These are phyloP conservation scores for Ceuthmochares aereus DNA, from an alignment of 2,113 vertebrate species.

Conservation along the genomic window DNA sequence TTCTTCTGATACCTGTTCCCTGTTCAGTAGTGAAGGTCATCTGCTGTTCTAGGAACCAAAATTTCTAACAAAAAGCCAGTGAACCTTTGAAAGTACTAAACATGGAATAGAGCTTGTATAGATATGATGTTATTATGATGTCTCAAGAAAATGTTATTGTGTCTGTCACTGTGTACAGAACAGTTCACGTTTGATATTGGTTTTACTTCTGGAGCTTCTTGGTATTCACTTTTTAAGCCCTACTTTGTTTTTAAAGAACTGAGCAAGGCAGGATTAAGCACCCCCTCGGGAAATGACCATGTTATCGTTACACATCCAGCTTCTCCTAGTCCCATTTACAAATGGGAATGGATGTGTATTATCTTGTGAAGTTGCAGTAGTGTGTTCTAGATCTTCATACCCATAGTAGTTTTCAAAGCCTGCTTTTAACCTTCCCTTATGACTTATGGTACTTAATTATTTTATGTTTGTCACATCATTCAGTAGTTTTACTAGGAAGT, in stretches of 20 bases:
- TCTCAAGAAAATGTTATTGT: background rate
- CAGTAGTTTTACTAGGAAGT: background rate
- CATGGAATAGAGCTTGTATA: background rate
- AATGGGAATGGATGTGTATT: background rate
- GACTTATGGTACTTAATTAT: background rate
- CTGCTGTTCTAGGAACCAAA: background rate
- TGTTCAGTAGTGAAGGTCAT: background rate
- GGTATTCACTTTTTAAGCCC: background rate
- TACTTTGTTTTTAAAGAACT: background rate
- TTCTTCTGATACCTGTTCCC: background rate
- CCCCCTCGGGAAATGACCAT: background rate
- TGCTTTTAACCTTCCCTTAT: background rate
- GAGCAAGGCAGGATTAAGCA: background rate
- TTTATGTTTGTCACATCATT: background rate
- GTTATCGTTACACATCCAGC: fast-evolving
- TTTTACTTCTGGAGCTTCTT: background rate
- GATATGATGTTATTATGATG: background rate
- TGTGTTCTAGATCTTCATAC: background rate
- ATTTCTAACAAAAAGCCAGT: background rate
- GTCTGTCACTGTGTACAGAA: background rate
- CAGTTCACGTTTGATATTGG: background rate
- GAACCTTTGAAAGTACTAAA: background rate
- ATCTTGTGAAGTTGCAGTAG: background rate
- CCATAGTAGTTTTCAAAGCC: background rate
- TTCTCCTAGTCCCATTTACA: background rate